Conservation (phyloP, 30 jellyfish, hydroid and myxozoan genomes). For the Turritopsis dohrnii region DNA sequence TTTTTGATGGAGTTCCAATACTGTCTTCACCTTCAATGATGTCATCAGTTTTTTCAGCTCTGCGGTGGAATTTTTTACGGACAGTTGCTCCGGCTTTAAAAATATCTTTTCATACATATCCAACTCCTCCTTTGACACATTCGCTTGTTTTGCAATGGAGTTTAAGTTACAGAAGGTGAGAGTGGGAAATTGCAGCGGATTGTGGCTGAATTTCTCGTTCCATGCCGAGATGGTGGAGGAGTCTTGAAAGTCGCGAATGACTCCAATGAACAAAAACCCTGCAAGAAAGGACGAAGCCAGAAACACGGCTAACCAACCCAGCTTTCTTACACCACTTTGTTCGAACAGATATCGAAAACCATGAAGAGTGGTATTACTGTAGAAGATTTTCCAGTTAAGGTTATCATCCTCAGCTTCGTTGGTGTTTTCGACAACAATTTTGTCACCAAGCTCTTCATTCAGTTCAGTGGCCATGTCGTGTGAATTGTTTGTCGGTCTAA, state of each 20-base stretch:
- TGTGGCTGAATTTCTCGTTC: not conserved
- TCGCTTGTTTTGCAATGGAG: not conserved
- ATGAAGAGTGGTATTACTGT: not conserved
- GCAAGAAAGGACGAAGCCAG: not conserved
- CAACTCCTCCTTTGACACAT: not conserved
- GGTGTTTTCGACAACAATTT: not conserved
- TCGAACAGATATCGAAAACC: constrained; percentile 9
- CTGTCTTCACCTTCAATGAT: not conserved
- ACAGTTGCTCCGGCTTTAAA: not conserved
- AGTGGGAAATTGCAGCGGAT: constrained; percentile 1
- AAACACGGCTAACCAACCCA: not conserved
- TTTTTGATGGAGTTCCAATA: not conserved
- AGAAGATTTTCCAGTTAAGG: not conserved
- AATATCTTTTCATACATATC: not conserved
- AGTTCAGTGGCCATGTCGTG: not conserved
- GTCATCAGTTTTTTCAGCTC: not conserved
- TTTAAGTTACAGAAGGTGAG: not conserved
- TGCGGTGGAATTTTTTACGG: not conserved
- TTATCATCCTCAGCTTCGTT: not conserved
- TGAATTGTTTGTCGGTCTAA: not conserved
- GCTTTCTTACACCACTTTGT: not conserved
- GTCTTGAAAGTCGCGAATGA: not conserved
- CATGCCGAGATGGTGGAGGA: not conserved
- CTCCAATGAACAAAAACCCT: not conserved
- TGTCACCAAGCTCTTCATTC: not conserved